Conservation (phyloP, 2,888 invertebrate species). For the Pasiphila rectangulata region DNA sequence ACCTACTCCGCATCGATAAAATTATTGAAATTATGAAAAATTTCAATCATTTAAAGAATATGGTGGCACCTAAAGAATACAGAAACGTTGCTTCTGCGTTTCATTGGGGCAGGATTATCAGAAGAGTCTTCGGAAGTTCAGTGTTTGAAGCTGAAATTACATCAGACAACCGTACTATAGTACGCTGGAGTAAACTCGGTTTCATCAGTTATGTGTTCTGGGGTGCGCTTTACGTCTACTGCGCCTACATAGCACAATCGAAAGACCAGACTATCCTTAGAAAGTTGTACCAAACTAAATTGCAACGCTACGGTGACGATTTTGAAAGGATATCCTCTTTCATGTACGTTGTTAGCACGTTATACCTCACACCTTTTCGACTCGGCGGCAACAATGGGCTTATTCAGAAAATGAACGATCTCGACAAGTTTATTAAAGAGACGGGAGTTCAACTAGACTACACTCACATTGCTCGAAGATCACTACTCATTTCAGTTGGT, state of each 20-base stretch:
- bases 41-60: slow-evolving; percentile 25
- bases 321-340: slow-evolving; percentile 47
- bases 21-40: too few species aligned
- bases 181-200: slow-evolving; percentile 42
- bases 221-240: slow-evolving; percentile 47
- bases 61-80: slow-evolving; percentile 33
- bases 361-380: slow-evolving; percentile 52
- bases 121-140: slow-evolving; percentile 45
- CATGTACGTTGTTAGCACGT: slow-evolving; percentile 41
- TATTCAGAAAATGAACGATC: slow-evolving; percentile 42
- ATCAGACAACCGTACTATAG: slow-evolving; percentile 28
- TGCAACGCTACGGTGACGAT: slow-evolving; percentile 58
- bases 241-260: slow-evolving; percentile 41
- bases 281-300: slow-evolving; percentile 53
- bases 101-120: slow-evolving; percentile 37
- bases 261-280: slow-evolving; percentile 56
- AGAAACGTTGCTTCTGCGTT: slow-evolving; percentile 48
- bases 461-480: slow-evolving; percentile 36
- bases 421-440: slow-evolving; percentile 46
- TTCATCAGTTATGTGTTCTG: slow-evolving; percentile 40
- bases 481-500: slow-evolving; percentile 34
- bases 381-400: slow-evolving; percentile 39
- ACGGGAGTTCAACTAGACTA: slow-evolving; percentile 48
- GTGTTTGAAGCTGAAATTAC: slow-evolving; percentile 33
- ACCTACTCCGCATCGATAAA: too few species aligned